A percentile compares a stretch with the other conserved stretches of the same genome.
Conservation (phyloP, 2,113 vertebrate species). For the Brachyistius frenatus region DNA sequence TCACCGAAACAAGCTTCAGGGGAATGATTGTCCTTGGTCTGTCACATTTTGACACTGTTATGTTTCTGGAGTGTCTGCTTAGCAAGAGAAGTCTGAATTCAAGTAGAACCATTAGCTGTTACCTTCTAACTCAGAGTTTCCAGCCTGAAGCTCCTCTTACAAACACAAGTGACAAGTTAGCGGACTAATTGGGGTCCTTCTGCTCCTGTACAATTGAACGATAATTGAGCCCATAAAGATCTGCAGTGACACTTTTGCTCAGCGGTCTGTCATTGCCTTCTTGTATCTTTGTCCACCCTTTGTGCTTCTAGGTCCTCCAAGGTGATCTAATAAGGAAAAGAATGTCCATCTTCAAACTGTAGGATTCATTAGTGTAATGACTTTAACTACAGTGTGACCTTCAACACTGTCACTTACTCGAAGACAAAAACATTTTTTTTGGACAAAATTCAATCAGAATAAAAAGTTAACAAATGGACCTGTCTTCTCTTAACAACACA, state of each 20-base stretch:
- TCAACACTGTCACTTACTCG: conserved; percentile 27
- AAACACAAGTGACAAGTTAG: conserved; percentile 55
- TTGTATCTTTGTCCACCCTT: conserved; percentile 41
- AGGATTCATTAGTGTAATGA: conserved; percentile 47
- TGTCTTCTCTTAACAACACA: too few species aligned
- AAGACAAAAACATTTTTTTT: conserved; percentile 32
- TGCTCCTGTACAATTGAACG: conserved; percentile 42
- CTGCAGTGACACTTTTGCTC: conserved; percentile 36
- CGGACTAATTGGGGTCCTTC: conserved; percentile 55
- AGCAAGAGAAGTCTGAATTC: conserved; percentile 32
- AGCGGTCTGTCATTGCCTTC: conserved; percentile 40
- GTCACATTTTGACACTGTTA: conserved; percentile 26
- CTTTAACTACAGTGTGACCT: conserved; percentile 40
- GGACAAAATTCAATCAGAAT: conserved; percentile 2
- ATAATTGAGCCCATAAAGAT: conserved; percentile 70
- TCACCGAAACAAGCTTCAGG: conserved; percentile 30
- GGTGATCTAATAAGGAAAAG: conserved; percentile 31
- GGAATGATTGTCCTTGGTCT: background rate
- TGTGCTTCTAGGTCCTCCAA: conserved; percentile 12
- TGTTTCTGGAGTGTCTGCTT: conserved; percentile 16
- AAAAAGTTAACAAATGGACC: background rate
- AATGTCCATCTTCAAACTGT: conserved; percentile 3
- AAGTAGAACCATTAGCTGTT: conserved; percentile 47
- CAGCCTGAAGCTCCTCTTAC: conserved; percentile 35
- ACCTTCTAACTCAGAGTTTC: conserved; percentile 12